Base-by-base conservation (phyloP, 2,888 invertebrate genomes). In the Agonum fuliginosum region DNA sequence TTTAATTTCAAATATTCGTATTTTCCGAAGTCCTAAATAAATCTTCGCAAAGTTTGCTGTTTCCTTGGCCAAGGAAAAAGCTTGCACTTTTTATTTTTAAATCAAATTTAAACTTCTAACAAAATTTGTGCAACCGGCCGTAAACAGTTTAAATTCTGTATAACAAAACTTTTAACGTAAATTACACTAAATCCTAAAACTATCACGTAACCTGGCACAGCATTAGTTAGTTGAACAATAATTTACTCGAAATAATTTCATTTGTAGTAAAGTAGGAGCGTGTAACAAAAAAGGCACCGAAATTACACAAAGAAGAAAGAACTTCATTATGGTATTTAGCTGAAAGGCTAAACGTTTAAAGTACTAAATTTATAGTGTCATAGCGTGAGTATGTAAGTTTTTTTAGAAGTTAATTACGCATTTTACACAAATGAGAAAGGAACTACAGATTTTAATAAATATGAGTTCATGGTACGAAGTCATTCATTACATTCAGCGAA, bases 211-310 rank as follows among this genome's bases (percentile, higher is more conserved):
- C 2, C 17, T 37, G 65, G 19, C 41, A 37, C 10, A 14, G 41
- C 37, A 67, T 67, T 34, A 30, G 20, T 67, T 48, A 48, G 46
- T 48, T 8, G 30, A 24, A 14, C 46, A 46, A 43, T 71, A 48
- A 71, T 46, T 71, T 71, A 48, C 70, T 71, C 30, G 70, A 48
- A 71, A 71, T 48, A 71, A 71, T 71, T 48, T 71, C 27, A 71
- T 71, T 71, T 34, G 30, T 17, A 46, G 8, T 12, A 46, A 48
- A 17, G 19, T 71, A 27, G 30, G 12, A 46, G 3, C 37, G 51
- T 8, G 67, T 34, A 37, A 20, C 67, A 67, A 69, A 69, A 69
- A 69, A n/a, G n/a, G 8, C 41, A 14, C 14, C 20, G 65, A 43
- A 69, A 67, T 67, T 19, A 67, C 20, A 67, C 41, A 62, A 62